Percentiles rank a stretch among this genome's conserved stretches.
phyloP scores from a whole-genome alignment of 2,797 vertebrate genomes.

The Sus cebifrons region DNA sequence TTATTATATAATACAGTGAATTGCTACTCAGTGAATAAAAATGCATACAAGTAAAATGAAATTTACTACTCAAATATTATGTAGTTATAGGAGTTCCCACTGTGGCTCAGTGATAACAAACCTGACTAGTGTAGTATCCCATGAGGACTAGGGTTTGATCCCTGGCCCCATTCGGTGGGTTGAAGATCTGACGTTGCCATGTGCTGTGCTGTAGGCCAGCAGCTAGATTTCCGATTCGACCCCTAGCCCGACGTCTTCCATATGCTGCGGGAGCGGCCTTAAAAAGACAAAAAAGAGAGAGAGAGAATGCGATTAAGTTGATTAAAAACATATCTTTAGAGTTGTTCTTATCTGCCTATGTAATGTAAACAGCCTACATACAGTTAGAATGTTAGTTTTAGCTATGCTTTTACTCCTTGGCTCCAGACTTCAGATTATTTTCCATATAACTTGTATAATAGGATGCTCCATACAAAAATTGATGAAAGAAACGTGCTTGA shows the following conservation, averaged over 20 bases:
- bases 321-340: neutral
- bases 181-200: too few relatives aligned
- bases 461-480: neutral
- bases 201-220: too few relatives aligned
- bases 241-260: too few relatives aligned
- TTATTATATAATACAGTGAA: constrained; percentile 8
- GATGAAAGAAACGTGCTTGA: neutral
- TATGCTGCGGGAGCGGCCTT: too few relatives aligned
- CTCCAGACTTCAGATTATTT: neutral
- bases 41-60: constrained; percentile 5
- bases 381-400: neutral
- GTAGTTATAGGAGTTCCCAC: neutral
- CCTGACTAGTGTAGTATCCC: too few relatives aligned
- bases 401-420: neutral
- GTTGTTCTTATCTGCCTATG: neutral
- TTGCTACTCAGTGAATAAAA: neutral
- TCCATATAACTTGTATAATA: neutral
- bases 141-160: too few relatives aligned
- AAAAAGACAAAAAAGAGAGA: too few relatives aligned
- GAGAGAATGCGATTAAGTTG: neutral
- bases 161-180: too few relatives aligned
- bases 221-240: too few relatives aligned
- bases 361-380: neutral
- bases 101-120: too few relatives aligned
- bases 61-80: neutral